These are phyloP conservation scores for Malurus melanocephalus DNA, from an alignment of 2,113 vertebrate species.

Conservation along the genomic window DNA sequence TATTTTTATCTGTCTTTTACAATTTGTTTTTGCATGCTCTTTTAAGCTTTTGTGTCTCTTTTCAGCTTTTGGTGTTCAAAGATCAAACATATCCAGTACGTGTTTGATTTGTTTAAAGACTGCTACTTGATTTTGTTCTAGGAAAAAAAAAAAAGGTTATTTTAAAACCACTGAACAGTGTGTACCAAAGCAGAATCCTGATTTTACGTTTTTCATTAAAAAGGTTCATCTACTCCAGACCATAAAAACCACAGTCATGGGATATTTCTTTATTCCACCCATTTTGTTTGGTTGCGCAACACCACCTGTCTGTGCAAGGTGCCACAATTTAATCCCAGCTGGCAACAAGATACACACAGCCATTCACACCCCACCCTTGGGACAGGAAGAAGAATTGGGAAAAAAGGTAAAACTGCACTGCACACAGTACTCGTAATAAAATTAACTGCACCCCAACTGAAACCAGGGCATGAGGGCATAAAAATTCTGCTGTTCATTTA, in stretches of 20 bases:
- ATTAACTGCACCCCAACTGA: background rate
- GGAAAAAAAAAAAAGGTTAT: background rate
- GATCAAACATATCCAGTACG: background rate
- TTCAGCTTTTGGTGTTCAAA: background rate
- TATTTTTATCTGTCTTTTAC: background rate
- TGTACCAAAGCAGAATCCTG: background rate
- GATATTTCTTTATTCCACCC: background rate
- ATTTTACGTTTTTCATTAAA: constrained; percentile 37
- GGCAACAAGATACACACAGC: background rate
- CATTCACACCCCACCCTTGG: background rate
- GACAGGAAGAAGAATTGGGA: background rate
- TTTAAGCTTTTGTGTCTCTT: background rate
- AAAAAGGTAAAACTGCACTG: background rate
- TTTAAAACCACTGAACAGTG: constrained; percentile 4
- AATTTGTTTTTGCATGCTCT: background rate
- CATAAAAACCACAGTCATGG: background rate
- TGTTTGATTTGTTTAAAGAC: background rate
- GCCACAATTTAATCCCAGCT: background rate
- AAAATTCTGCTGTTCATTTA: background rate
- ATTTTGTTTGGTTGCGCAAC: background rate
- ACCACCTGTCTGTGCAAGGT: background rate
- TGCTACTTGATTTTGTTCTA: background rate
- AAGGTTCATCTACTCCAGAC: constrained; percentile 22
- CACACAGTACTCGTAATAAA: background rate
- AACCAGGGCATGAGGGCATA: background rate